A percentile compares a stretch with the other conserved stretches of the same genome.
phyloP scores from a whole-genome alignment of 2,113 vertebrate species.

The Coptodon bakossiorum region DNA sequence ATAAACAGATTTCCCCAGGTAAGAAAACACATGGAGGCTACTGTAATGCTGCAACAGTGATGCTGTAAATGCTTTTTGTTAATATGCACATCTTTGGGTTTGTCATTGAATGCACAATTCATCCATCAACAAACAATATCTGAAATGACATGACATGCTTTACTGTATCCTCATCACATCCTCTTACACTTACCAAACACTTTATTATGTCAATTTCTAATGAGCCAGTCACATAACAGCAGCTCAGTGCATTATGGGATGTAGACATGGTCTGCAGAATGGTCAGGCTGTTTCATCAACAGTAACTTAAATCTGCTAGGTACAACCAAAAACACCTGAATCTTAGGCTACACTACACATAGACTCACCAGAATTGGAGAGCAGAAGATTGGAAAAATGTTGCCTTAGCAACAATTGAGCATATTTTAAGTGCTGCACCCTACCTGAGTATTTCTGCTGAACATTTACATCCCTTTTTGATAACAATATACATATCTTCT shows the following conservation, averaged over 20 bases:
- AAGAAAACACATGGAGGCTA: neutral
- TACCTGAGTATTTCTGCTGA: neutral
- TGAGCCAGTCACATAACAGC: neutral
- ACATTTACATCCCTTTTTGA: neutral
- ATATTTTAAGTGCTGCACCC: neutral
- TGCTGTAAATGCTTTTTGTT: neutral
- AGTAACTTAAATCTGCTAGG: neutral
- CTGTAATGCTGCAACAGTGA: neutral
- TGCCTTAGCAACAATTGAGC: neutral
- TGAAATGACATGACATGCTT: neutral
- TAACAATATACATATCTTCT: neutral
- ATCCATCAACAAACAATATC: neutral
- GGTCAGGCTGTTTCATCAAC: neutral
- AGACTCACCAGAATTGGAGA: neutral
- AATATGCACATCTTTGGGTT: neutral
- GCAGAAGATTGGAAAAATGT: neutral
- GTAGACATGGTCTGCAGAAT: neutral
- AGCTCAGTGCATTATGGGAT: neutral
- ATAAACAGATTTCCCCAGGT: neutral
- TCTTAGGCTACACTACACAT: neutral
- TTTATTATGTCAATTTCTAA: neutral
- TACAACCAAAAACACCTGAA: neutral
- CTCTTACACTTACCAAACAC: neutral
- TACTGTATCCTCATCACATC: neutral
- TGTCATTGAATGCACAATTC: neutral